Base-by-base conservation (phyloP, 2,888 invertebrate species). In the Tetanocera ferruginea region DNA sequence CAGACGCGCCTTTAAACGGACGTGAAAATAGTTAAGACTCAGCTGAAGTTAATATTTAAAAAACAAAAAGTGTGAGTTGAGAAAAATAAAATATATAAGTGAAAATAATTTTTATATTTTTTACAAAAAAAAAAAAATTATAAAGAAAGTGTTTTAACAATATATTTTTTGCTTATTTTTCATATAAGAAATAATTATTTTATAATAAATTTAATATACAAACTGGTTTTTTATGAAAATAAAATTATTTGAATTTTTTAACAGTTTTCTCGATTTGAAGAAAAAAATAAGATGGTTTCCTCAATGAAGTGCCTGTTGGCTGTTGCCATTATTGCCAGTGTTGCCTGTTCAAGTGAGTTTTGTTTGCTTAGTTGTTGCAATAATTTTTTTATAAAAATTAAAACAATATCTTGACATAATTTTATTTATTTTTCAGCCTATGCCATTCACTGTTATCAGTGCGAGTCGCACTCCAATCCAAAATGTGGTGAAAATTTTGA, bases 381-480 rank as follows among this genome's bases (percentile, higher is more conserved):
- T 23, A 57, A 25, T 31, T 52, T 11, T 6, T 19, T 11, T 43
- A 37, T 37, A 37, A 2, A n/a, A 34, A 66, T 4, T 17, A 6
- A 9, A n/a, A 31, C 3, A 66, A 9, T 60, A n/a, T 55, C 5
- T n/a, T 55, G 55, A 8, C n/a, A 28, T 17, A 28, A 28, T 25
- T 25, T 5, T 31, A 4, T 23, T 28, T 67, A 8, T 25, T 25
- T 43, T 64, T 17, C 81, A 89, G 90, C 87, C 17, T 87, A 85
- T 79, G 89, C 89, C 80, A 81, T 90, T 71, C 85, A 86, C 19
- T 89, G 89, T 80, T 89, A 89, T 80, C 84, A 86, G 51, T 89
- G 89, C 78, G 88, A 89, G 23, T 89, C 90, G 5, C 5, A 83
- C 9, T 82, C 81, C 64, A 83, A 83, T 64, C 76, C 85, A 34